Conservation (phyloP, 2,888 invertebrate species). For the Nephrotoma guestfalica region DNA sequence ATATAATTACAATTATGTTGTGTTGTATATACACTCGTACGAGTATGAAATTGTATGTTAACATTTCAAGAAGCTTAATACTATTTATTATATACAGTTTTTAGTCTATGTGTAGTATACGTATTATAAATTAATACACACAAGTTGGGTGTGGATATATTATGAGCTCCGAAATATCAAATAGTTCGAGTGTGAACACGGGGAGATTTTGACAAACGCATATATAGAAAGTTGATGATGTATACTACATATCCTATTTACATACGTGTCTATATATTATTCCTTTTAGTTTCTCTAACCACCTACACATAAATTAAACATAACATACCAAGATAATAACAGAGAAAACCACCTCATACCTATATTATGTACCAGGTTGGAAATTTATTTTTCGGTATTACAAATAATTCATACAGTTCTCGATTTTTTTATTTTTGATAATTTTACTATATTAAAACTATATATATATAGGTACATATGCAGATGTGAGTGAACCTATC, state of each 20-base stretch:
- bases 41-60: background rate
- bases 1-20: background rate
- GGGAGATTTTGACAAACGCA: background rate
- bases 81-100: background rate
- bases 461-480: background rate
- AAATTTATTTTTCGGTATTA: background rate
- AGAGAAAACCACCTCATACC: background rate
- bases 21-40: background rate
- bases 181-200: background rate
- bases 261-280: background rate
- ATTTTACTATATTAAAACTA: background rate
- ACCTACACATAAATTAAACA: background rate
- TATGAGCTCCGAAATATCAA: background rate
- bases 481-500: background rate
- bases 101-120: background rate
- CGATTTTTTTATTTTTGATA: background rate
- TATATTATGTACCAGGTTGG: background rate
- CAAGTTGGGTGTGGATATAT: background rate
- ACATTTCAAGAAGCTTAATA: background rate
- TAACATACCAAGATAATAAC: background rate
- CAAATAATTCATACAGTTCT: background rate
- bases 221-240: background rate
- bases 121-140: background rate
- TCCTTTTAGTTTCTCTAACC: background rate
- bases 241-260: background rate